Percentiles rank a stretch among this genome's conserved stretches.
Evolutionary conservation across 2,888 invertebrate species (phyloP).

Genomic region (Theodoxus fluviatilis): DNA sequence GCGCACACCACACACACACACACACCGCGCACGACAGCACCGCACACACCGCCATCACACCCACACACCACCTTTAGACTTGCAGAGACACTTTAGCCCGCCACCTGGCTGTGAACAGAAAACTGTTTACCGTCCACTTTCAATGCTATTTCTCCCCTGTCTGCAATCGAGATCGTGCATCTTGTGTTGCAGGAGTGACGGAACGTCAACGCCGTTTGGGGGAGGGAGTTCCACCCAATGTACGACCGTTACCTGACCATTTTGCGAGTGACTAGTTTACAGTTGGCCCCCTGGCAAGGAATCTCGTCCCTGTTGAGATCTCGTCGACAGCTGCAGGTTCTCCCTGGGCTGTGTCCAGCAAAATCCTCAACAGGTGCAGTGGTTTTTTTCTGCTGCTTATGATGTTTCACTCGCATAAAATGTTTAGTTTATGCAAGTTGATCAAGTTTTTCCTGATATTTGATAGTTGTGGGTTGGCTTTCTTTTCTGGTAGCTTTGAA

Average conservation of each 20-base stretch:
- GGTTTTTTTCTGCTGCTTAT: no score
- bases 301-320: slow-evolving; percentile 64
- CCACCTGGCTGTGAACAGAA: no score
- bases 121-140: neutral
- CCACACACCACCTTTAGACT: neutral
- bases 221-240: slow-evolving; percentile 64
- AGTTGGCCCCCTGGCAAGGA: slow-evolving; percentile 64
- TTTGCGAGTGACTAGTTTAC: slow-evolving; percentile 63
- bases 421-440: no score
- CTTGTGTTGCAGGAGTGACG: slow-evolving; percentile 42
- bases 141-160: slow-evolving; percentile 5
- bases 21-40: neutral
- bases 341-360: slow-evolving; percentile 66
- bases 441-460: no score
- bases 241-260: slow-evolving; percentile 64
- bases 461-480: no score
- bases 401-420: no score
- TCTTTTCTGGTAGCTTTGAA: no score
- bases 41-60: slow-evolving; percentile 6
- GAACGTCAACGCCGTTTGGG: slow-evolving; percentile 65
- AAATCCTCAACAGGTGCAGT: slow-evolving; percentile 64
- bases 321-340: slow-evolving; percentile 63
- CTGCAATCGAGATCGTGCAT: neutral
- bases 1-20: slow-evolving; percentile 8
- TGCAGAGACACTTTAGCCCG: no score